A percentile compares a stretch with the other conserved stretches of the same genome.
phyloP scores from a whole-genome alignment of 2,888 invertebrate species.

The Plagodis pulveraria region DNA sequence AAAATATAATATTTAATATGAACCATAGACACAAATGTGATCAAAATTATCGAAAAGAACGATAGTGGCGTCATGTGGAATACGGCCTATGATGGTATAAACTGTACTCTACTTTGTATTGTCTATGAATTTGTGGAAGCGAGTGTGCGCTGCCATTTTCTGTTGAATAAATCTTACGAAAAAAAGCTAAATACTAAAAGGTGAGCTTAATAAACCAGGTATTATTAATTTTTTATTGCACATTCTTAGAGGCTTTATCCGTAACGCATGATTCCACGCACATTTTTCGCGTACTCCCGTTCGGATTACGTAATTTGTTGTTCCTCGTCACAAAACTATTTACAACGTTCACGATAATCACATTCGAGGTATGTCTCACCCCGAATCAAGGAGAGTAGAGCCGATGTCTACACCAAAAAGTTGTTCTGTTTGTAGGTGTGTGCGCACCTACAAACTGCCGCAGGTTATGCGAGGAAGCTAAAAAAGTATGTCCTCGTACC shows the following conservation, averaged over 20 bases:
- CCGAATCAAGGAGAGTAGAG: slow-evolving; percentile 61
- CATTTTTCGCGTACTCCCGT: slow-evolving; percentile 54
- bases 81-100: too few species aligned
- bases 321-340: slow-evolving; percentile 69
- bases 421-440: slow-evolving; percentile 89
- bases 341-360: slow-evolving; percentile 64
- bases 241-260: slow-evolving; percentile 49
- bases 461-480: slow-evolving; percentile 81
- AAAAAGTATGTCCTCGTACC: slow-evolving; percentile 80
- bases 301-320: slow-evolving; percentile 82
- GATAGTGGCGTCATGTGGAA: too few species aligned
- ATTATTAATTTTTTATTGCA: slow-evolving; percentile 48
- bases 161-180: slow-evolving; percentile 53
- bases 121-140: slow-evolving; percentile 63
- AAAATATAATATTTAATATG: too few species aligned
- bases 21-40: too few species aligned
- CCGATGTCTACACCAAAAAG: slow-evolving; percentile 87
- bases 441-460: slow-evolving; percentile 85
- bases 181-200: slow-evolving; percentile 64
- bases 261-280: slow-evolving; percentile 58
- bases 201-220: slow-evolving; percentile 73
- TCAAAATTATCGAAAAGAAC: too few species aligned
- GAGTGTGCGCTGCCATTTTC: slow-evolving; percentile 81
- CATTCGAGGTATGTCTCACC: slow-evolving; percentile 59
- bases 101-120: too few species aligned